phyloP scores from a whole-genome alignment of 2,113 vertebrate genomes.

The Haemorhous mexicanus region DNA sequence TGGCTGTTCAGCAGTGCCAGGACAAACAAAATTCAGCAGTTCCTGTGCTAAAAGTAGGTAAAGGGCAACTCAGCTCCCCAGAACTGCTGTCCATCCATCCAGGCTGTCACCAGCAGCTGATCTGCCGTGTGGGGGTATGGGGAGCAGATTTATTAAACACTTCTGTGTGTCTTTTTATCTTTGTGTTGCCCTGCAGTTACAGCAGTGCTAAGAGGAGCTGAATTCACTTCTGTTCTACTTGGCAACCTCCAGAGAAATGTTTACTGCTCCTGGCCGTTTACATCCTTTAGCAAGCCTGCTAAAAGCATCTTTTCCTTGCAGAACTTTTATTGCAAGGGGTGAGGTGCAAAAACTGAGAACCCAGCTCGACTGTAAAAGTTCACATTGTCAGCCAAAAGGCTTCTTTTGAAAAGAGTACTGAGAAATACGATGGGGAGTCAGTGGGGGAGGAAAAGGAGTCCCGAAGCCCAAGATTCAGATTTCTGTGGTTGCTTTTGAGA shows the following conservation, averaged over 20 bases:
- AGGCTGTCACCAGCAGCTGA: not conserved
- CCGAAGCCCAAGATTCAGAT: not conserved
- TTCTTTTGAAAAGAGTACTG: not conserved
- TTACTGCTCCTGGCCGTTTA: not conserved
- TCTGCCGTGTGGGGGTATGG: not conserved
- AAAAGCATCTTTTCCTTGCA: not conserved
- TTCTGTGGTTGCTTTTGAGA: not conserved
- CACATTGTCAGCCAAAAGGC: not conserved
- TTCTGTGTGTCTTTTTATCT: not conserved
- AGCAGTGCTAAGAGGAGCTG: not conserved
- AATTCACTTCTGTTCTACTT: not conserved
- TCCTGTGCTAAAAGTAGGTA: not conserved
- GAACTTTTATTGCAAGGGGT: not conserved
- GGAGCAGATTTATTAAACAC: not conserved
- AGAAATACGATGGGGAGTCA: not conserved
- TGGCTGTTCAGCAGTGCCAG: not conserved
- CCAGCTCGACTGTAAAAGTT: not conserved
- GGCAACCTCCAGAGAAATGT: slow-evolving; percentile 14
- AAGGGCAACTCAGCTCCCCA: not conserved
- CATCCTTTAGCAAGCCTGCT: not conserved
- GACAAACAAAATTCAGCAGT: not conserved
- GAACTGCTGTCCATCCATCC: not conserved
- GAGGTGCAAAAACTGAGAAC: not conserved
- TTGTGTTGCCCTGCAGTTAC: not conserved
- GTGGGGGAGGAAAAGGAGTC: not conserved